Conservation (phyloP, 37 sponge, comb jelly and placozoan species). For the Bolinopsis microptera region DNA sequence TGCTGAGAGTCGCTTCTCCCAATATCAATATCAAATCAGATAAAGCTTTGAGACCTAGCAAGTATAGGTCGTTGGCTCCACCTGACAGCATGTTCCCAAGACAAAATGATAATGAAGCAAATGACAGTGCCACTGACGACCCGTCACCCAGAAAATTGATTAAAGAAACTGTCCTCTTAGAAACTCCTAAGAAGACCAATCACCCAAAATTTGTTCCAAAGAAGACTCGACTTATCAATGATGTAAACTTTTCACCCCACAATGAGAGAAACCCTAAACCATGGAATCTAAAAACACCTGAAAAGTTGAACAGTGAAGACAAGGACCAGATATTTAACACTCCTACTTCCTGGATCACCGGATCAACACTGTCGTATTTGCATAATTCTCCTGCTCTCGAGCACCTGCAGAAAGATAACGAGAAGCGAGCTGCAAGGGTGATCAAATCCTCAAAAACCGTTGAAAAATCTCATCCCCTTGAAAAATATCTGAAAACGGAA, state of each 20-base stretch:
- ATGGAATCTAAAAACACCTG: neutral
- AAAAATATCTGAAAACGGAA: too few species aligned
- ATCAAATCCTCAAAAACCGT: too few species aligned
- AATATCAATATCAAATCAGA: neutral
- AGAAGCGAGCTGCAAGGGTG: too few species aligned
- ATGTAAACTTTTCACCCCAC: neutral
- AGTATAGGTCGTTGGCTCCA: neutral
- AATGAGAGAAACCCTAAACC: neutral
- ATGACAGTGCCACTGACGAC: neutral
- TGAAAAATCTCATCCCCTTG: too few species aligned
- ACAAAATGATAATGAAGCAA: neutral
- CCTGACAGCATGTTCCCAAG: neutral
- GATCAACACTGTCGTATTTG: neutral
- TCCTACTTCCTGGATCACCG: neutral
- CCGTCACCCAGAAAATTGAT: neutral
- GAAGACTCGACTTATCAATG: neutral
- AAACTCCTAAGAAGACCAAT: neutral
- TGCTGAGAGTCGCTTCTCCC: conserved; percentile 40
- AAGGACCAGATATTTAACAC: neutral
- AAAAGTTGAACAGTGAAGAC: neutral
- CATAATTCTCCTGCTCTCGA: conserved; percentile 17
- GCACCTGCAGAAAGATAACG: neutral
- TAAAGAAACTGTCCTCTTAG: neutral
- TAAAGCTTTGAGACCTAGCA: neutral
- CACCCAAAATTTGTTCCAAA: neutral